Evolutionary conservation across 2,113 vertebrate species (phyloP).

Genomic region (Danio rerio): DNA sequence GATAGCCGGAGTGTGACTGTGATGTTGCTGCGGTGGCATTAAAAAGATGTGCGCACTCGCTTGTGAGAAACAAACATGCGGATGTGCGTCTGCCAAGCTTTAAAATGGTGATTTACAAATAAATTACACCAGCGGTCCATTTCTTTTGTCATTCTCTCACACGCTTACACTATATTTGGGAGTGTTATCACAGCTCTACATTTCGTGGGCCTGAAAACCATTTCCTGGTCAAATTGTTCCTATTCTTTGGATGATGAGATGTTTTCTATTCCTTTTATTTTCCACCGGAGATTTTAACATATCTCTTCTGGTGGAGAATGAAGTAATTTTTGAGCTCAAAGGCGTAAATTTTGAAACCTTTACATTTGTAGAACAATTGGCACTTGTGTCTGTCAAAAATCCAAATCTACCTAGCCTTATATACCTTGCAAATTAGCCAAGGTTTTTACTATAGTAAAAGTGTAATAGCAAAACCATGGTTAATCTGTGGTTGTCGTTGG

Average conservation of each 20-base stretch:
- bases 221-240: neutral
- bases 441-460: no score
- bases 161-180: neutral
- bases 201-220: neutral
- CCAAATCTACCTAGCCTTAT: no score
- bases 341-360: neutral
- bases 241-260: neutral
- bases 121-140: conserved; percentile 38
- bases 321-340: neutral
- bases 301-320: neutral
- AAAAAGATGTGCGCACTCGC: conserved; percentile 6
- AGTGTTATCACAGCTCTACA: conserved; percentile 33
- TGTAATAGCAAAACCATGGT: no score
- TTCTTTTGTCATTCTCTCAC: conserved; percentile 12
- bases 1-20: conserved; percentile 21
- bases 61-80: conserved; percentile 1
- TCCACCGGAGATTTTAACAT: neutral
- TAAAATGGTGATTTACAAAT: conserved; percentile 24
- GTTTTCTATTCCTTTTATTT: neutral
- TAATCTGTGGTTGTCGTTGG: no score
- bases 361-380: neutral
- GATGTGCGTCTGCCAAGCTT: conserved; percentile 13
- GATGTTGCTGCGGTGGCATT: neutral
- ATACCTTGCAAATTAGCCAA: no score
- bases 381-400: neutral